These are phyloP conservation scores for Mustela nigripes DNA, from an alignment of 2,113 vertebrate genomes.

Conservation along the genomic window DNA sequence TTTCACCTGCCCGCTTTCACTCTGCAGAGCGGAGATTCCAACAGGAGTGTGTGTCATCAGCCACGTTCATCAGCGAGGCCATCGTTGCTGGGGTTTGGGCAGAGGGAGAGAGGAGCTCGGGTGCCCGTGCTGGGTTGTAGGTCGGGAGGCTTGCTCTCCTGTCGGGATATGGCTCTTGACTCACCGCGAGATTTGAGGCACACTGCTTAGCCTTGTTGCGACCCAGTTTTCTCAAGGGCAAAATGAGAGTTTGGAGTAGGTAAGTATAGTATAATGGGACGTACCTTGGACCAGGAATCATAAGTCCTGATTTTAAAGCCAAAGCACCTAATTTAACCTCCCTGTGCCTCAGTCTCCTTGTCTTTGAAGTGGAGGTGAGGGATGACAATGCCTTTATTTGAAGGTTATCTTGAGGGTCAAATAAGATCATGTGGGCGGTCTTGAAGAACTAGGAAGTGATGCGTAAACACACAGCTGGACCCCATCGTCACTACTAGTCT, in stretches of 20 bases:
- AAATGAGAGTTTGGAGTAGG: neutral
- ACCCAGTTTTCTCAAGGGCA: neutral
- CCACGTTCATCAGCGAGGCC: fast-evolving
- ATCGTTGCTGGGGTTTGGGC: neutral
- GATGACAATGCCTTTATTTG: neutral
- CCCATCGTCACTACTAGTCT: neutral
- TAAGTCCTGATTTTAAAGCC: neutral
- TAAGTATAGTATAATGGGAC: neutral
- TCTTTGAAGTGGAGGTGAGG: neutral
- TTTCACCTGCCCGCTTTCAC: neutral
- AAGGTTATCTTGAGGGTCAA: neutral
- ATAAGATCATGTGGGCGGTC: neutral
- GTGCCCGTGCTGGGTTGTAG: fast-evolving
- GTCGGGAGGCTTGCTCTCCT: neutral
- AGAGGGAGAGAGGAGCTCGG: fast-evolving
- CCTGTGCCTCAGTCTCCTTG: neutral
- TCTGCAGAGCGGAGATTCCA: neutral
- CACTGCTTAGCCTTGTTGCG: neutral
- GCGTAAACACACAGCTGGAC: neutral
- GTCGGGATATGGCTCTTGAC: fast-evolving
- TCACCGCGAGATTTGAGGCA: no score
- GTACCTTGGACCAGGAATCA: neutral
- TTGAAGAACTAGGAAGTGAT: neutral
- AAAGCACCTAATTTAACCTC: neutral
- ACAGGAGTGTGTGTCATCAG: no score